Conservation (phyloP, 2,888 invertebrate genomes). For the Elegia similella region DNA sequence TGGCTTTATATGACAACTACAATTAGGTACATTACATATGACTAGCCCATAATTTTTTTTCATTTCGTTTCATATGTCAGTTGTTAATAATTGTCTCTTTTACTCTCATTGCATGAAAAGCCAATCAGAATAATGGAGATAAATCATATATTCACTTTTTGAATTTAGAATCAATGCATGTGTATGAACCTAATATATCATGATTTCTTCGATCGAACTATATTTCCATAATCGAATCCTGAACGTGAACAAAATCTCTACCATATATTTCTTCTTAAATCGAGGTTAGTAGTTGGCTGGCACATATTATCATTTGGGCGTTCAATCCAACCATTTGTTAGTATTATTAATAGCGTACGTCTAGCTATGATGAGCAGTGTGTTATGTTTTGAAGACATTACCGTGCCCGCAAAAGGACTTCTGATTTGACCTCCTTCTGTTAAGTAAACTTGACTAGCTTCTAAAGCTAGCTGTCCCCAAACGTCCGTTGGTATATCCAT, state of each 20-base stretch:
- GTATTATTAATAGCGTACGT: conserved; percentile 9
- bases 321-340: conserved; percentile 12
- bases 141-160: too few species aligned
- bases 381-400: conserved; percentile 66
- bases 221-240: too few species aligned
- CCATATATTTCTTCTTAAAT: neutral
- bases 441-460: conserved; percentile 92
- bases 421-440: conserved; percentile 88
- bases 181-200: neutral
- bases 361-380: neutral
- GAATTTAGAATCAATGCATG: too few species aligned
- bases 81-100: too few species aligned
- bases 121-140: too few species aligned
- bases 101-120: too few species aligned
- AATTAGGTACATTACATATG: too few species aligned
- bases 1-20: too few species aligned
- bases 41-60: too few species aligned
- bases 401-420: conserved; percentile 93
- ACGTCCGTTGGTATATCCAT: conserved; percentile 90
- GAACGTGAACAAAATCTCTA: too few species aligned
- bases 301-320: neutral
- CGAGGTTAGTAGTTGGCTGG: conserved; percentile 10
- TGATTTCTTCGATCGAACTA: too few species aligned
- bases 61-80: too few species aligned
- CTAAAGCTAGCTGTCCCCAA: conserved; percentile 94